These are phyloP conservation scores for Chamaetylas fuelleborni DNA, from an alignment of 2,113 vertebrate species.

Conservation along the genomic window DNA sequence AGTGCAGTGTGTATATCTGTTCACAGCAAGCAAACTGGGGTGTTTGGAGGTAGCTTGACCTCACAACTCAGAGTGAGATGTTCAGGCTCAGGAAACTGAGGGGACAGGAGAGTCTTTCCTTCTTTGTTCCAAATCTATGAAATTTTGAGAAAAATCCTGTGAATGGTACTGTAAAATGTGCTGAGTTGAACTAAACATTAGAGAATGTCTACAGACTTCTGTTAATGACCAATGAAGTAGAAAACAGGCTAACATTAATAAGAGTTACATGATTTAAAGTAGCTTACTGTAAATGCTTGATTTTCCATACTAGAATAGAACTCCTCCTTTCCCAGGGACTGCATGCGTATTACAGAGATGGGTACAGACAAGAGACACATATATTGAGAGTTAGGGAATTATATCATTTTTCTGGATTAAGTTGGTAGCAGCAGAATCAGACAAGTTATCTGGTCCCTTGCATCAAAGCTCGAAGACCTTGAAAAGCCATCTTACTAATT, in stretches of 20 bases:
- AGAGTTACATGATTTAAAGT: not conserved
- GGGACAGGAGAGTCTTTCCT: not conserved
- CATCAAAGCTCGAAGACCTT: not conserved
- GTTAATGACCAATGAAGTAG: not conserved
- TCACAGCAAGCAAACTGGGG: not conserved
- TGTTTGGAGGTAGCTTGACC: not conserved
- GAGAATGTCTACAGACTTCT: not conserved
- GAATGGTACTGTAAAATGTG: not conserved
- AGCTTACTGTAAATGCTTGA: not conserved
- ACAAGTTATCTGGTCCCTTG: not conserved
- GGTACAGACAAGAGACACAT: not conserved
- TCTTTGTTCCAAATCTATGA: not conserved
- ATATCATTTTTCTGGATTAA: not conserved
- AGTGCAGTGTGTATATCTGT: not conserved
- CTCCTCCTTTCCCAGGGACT: not conserved
- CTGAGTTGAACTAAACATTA: not conserved
- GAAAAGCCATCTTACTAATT: not conserved
- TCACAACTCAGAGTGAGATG: fast-evolving
- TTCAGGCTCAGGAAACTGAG: not conserved
- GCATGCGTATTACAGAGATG: not conserved
- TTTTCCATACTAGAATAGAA: not conserved
- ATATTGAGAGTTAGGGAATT: not conserved
- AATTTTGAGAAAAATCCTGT: not conserved
- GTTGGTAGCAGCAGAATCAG: not conserved
- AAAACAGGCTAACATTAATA: not conserved